Base-by-base conservation (phyloP, 2,888 invertebrate species). In the Venusia cambrica region DNA sequence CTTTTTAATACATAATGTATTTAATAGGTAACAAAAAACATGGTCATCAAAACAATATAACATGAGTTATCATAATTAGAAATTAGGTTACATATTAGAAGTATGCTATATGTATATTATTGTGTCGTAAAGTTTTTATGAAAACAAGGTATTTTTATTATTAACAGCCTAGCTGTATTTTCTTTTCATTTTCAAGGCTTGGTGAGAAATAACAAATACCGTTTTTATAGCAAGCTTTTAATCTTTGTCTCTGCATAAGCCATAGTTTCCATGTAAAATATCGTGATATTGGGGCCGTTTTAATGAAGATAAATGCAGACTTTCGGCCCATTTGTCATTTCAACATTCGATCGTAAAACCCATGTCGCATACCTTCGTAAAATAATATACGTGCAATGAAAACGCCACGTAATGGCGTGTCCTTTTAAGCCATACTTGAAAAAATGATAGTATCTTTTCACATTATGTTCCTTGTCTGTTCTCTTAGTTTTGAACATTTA, bases 381-480 rank as follows among this genome's bases (percentile, higher is more conserved):
- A 31, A 20, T 38, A 22, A 27, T 27, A 17, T 38, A 32, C 28
- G 27, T 15, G 13, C 28, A 24, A 22, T 14, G 18, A 35, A 27
- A 29, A 22, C 24, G 18, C 3, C 14, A 29, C 28, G 22, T 20
- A 27, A 38, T 37, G 18, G 14, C 10, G 20, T 24, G 17, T 28
- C 36, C 39, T 39, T 38, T 25, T 20, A 37, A 16, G 10, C 20
- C 19, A 12, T 15, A 11, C 20, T 5, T 30, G 15, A 7, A 33
- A 31, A 34, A 24, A 22, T 30, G 26, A 31, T 41, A 34, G 6
- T 16, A 21, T 42, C 17, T 37, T 18, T 22, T 6, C 13, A 30
- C 36, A 43, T 43, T 42, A 50, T 54, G 22, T 36, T 45, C 36
- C 17, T 14, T 33, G 32, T 43, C 24, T 3, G 5, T 34, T 41